Evolutionary conservation across 2,797 vertebrate genomes (phyloP).

Genomic region (Tokudaia muenninki): DNA sequence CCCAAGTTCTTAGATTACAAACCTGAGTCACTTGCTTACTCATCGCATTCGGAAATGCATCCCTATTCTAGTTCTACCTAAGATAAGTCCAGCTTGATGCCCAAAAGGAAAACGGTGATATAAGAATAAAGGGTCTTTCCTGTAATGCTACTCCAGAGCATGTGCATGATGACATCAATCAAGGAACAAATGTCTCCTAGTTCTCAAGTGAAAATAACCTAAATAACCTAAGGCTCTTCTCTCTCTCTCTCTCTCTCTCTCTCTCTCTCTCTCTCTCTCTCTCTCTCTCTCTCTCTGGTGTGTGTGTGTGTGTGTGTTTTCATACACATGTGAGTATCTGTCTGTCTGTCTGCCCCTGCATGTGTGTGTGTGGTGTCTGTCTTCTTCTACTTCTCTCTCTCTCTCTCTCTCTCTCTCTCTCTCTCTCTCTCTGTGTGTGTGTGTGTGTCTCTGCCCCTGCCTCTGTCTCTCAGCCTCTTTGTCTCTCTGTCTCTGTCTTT

Average conservation of each 20-base stretch:
- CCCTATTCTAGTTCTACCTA: neutral
- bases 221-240: neutral
- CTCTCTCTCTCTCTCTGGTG: neutral
- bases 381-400: neutral
- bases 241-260: neutral
- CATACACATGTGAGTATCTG: neutral
- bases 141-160: accelerated
- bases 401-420: neutral
- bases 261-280: neutral
- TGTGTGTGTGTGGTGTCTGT: neutral
- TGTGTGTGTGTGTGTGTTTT: neutral
- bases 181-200: neutral
- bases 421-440: neutral
- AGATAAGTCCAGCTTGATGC: neutral
- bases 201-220: neutral
- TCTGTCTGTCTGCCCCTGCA: neutral
- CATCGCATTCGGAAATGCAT: neutral
- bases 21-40: neutral
- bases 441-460: neutral
- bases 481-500: neutral
- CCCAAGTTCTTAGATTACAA: neutral
- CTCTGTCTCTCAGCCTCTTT: neutral
- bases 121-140: neutral
- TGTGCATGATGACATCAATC: neutral
- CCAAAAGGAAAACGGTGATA: accelerated